These are phyloP conservation scores for Melanogrammus aeglefinus DNA, from an alignment of 2,797 vertebrate genomes.

Conservation along the genomic window DNA sequence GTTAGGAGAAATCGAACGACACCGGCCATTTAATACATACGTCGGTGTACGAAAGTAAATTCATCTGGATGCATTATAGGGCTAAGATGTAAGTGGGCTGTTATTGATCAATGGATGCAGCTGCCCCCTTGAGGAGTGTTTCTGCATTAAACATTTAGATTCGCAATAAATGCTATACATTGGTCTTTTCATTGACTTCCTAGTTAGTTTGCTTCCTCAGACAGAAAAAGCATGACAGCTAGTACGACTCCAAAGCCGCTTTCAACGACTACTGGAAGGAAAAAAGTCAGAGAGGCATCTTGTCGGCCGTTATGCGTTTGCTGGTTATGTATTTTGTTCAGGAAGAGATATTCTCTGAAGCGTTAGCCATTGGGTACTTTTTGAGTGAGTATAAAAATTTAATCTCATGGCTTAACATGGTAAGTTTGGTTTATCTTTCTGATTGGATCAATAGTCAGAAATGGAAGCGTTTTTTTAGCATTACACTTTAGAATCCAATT, in stretches of 20 bases:
- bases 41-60: no score
- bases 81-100: background rate
- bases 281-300: background rate
- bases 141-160: background rate
- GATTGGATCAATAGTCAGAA: conserved; percentile 4
- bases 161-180: background rate
- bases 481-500: background rate
- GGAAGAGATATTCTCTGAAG: background rate
- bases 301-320: background rate
- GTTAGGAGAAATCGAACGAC: no score
- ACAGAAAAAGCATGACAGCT: background rate
- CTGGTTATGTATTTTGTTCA: background rate
- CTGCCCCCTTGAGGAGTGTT: background rate
- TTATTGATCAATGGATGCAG: background rate
- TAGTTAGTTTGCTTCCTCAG: background rate
- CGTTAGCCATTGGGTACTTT: background rate
- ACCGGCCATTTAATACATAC: no score
- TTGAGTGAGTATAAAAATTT: background rate
- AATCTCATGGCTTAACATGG: background rate
- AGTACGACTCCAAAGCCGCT: background rate
- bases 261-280: background rate
- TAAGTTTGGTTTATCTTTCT: background rate
- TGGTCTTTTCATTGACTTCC: background rate
- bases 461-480: background rate
- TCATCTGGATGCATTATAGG: no score